Evolutionary conservation across 2,113 vertebrate genomes (phyloP).

Genomic region (Python bivittatus): DNA sequence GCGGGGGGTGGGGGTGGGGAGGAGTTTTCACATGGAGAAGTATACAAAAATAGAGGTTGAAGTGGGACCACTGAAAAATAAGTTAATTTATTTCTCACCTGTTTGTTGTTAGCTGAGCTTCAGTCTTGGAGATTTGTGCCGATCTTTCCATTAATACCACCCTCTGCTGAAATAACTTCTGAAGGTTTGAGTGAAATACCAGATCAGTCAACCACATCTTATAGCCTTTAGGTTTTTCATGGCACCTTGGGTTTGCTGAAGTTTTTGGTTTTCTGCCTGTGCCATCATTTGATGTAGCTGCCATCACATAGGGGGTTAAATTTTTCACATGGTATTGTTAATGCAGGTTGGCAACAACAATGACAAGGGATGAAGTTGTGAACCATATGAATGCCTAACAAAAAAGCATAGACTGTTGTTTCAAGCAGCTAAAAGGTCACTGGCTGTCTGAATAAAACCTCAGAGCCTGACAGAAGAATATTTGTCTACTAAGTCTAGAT

Average conservation of each 20-base stretch:
- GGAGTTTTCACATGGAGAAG: neutral
- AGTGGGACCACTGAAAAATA: neutral
- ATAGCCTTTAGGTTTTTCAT: neutral
- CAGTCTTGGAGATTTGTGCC: neutral
- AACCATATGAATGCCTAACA: neutral
- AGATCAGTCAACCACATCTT: neutral
- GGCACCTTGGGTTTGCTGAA: neutral
- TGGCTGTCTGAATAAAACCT: neutral
- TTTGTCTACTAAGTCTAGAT: neutral
- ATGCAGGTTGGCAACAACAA: neutral
- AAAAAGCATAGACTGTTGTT: neutral
- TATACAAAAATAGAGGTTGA: neutral
- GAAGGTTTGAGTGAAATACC: neutral
- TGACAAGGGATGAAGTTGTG: neutral
- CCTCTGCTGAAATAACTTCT: neutral
- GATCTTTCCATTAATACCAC: neutral
- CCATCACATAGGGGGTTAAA: neutral
- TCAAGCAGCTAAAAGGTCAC: neutral
- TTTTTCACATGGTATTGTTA: neutral
- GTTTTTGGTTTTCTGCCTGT: neutral
- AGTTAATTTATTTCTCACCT: neutral
- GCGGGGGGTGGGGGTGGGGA: neutral
- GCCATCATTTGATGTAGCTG: neutral
- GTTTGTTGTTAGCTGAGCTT: neutral
- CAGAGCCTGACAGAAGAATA: neutral